Evolutionary conservation across 2,797 vertebrate species (phyloP), one percentile per base, ranked within the genome.

Genomic region (Sebastes wilsoni): DNA sequence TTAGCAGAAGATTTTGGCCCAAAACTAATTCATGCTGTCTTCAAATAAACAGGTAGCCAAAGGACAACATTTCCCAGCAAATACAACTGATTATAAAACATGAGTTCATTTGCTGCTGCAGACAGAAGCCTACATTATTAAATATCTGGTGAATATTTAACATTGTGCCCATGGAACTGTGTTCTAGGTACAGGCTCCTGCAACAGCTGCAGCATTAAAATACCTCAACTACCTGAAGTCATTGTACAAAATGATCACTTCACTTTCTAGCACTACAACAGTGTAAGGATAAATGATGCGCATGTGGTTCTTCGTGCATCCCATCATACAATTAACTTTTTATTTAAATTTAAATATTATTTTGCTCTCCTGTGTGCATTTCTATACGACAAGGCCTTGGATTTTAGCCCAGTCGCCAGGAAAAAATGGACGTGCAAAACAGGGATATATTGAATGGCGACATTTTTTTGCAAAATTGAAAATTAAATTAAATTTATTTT

Each of bases 141-240:
- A 88, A 86, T 32, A 86, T 66, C 64, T 75, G 69, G 11, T 88
- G 72, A 88, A 89, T 86, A 69, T 88, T 80, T 82, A 68, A 85
- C 69, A 22, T 8, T 3, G 16, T 20, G 46, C 54, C 13, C 10
- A n/a, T 64, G 46, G 28, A 65, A 14, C 34, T 32, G 27, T 10
- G 11, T 38, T 69, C 67, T 16, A 27, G 52, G 38, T 58, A 66
- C 16, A 55, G 46, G 46, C 9, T 23, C 66, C 36, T 74, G 75
- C 62, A 61, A 13, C 62, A 70, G 72, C 54, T 13, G 22, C 70
- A 8, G 12, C 42, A 42, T 66, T 42, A 65, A 25, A 38, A 46
- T 4, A 28, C 23, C 23, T 2, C 2, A 66, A 62, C 54, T 11
- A 36, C 38, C 22, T 38, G n/a, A 66, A 22, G 20, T 23, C 1